phyloP scores from a whole-genome alignment of 2,113 vertebrate genomes.

The Caranx ignobilis region DNA sequence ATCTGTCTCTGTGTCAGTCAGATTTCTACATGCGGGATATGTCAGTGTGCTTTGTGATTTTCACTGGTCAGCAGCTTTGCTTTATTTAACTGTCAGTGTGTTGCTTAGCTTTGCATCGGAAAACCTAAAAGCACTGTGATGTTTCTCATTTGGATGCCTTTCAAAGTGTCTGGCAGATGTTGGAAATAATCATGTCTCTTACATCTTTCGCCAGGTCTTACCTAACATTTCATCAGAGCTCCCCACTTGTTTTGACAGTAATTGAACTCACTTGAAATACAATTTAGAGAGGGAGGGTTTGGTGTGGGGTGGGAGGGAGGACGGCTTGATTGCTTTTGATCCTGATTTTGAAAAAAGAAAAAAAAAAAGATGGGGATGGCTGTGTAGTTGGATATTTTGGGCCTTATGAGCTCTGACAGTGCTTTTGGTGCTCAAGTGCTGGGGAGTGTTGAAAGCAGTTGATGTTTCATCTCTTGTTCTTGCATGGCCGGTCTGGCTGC shows the following conservation, averaged over 20 bases:
- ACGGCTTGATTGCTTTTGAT: constrained; percentile 55
- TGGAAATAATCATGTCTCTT: constrained; percentile 52
- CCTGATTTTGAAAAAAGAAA: constrained; percentile 37
- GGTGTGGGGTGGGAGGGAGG: constrained; percentile 4
- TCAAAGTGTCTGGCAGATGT: constrained; percentile 37
- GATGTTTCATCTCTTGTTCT: constrained; percentile 56
- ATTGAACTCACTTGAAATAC: constrained; percentile 59
- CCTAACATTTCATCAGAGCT: constrained; percentile 55
- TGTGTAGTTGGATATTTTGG: constrained; percentile 9
- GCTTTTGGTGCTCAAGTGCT: constrained; percentile 37
- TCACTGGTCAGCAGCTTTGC: constrained; percentile 8
- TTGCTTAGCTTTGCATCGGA: constrained; percentile 32
- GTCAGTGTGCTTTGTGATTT: constrained; percentile 6
- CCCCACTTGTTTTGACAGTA: constrained; percentile 38
- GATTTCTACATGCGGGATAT: constrained; percentile 9
- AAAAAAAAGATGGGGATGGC: constrained; percentile 5
- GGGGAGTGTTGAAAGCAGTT: constrained; percentile 49
- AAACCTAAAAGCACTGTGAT: constrained; percentile 27
- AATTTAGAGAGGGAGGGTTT: constrained; percentile 33
- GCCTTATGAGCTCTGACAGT: constrained; percentile 38
- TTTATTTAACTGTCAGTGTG: constrained; percentile 21
- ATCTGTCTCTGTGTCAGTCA: neutral
- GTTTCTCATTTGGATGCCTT: constrained; percentile 45
- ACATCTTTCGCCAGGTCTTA: constrained; percentile 42
- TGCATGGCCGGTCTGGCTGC: constrained; percentile 3